These are phyloP conservation scores for Syrmaticus mikado DNA, from an alignment of 2,113 vertebrate species.

Conservation along the genomic window DNA sequence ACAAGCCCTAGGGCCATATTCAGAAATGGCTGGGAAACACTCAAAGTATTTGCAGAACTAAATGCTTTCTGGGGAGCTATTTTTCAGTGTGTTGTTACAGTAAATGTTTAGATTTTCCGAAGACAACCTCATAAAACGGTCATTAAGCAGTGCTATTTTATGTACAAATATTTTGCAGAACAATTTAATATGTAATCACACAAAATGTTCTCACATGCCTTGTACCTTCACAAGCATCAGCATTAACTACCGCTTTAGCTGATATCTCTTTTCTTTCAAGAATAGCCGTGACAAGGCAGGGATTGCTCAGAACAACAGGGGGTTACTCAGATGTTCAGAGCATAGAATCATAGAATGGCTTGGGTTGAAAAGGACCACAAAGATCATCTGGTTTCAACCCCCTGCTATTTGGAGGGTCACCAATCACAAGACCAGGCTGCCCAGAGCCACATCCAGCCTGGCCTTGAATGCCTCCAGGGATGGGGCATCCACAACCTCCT, in stretches of 20 bases:
- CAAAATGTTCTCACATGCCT: neutral
- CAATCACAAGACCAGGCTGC: too few species aligned
- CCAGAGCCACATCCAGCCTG: too few species aligned
- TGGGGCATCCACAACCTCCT: too few species aligned
- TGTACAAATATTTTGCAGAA: slow-evolving; percentile 32
- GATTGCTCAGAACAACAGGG: neutral
- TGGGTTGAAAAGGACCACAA: too few species aligned
- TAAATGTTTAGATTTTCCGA: slow-evolving; percentile 45
- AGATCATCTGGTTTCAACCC: too few species aligned
- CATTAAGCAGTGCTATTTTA: slow-evolving; percentile 35
- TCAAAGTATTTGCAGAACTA: slow-evolving; percentile 9
- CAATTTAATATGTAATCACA: slow-evolving; percentile 13
- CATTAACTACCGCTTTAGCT: neutral
- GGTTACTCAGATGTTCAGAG: neutral
- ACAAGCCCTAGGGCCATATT: slow-evolving; percentile 1
- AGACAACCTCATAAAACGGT: slow-evolving; percentile 33
- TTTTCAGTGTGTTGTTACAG: slow-evolving; percentile 34
- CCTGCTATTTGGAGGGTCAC: too few species aligned
- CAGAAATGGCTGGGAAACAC: slow-evolving; percentile 31
- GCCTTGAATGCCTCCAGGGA: too few species aligned
- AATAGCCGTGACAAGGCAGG: neutral
- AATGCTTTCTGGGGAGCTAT: slow-evolving; percentile 43
- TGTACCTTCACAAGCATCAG: neutral
- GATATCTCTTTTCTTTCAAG: neutral
- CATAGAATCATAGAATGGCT: too few species aligned